Percentiles rank a stretch among this genome's conserved stretches.
These are phyloP conservation scores for Sminthurinus aureus DNA, from an alignment of 2,888 invertebrate genomes.

Conservation along the genomic window DNA sequence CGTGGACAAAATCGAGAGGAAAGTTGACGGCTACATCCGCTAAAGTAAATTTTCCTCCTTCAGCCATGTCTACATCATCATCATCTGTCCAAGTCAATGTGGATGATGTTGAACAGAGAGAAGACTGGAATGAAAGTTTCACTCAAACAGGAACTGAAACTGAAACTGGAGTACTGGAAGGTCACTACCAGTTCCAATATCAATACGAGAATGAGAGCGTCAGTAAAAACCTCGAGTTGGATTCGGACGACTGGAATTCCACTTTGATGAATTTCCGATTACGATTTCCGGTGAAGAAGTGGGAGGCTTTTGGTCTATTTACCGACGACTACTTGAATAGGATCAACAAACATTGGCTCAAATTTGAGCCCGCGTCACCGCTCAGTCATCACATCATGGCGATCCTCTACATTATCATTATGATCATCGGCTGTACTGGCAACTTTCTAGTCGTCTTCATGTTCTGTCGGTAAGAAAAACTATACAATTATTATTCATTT, in stretches of 20 bases:
- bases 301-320: conserved; percentile 69
- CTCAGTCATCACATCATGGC: conserved; percentile 71
- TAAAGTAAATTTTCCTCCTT: no score
- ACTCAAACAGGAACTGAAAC: neutral
- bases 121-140: neutral
- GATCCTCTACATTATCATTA: conserved; percentile 70
- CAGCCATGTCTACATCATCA: no score
- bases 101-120: no score
- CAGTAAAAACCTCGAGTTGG: no score
- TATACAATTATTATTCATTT: no score
- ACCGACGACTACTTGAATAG: conserved; percentile 68
- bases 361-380: conserved; percentile 71
- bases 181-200: neutral
- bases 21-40: no score
- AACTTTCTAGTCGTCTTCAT: conserved; percentile 76
- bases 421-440: conserved; percentile 73
- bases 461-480: conserved; percentile 71
- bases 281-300: conserved; percentile 64
- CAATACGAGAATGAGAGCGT: neutral
- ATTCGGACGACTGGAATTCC: neutral
- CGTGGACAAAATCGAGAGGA: no score
- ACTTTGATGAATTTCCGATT: conserved; percentile 58
- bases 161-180: neutral
- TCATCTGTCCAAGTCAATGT: no score
- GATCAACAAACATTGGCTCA: conserved; percentile 76